These are phyloP conservation scores for Pseudococcus jackbeardsleyi DNA, from an alignment of 2,888 invertebrate genomes.

Conservation along the genomic window DNA sequence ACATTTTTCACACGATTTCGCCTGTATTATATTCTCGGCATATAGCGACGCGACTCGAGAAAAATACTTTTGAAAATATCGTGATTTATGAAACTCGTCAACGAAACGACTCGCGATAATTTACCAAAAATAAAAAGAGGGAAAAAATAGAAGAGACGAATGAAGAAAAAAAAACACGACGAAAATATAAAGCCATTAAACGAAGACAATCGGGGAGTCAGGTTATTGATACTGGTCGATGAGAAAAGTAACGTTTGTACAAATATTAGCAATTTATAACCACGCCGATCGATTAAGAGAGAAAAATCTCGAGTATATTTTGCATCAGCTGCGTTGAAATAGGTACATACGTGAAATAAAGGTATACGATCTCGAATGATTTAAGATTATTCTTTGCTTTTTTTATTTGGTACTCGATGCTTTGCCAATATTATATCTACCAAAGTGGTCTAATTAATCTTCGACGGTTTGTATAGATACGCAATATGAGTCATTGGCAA, in stretches of 20 bases:
- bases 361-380: not conserved
- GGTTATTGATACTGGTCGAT: constrained; percentile 3
- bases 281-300: not conserved
- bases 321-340: not conserved
- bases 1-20: constrained; percentile 9
- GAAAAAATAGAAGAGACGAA: not conserved
- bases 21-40: constrained; percentile 5
- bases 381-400: not conserved
- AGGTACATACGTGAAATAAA: not conserved
- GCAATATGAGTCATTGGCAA: constrained; percentile 4
- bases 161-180: not conserved
- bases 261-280: constrained; percentile 8
- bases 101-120: constrained; percentile 16
- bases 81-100: constrained; percentile 9
- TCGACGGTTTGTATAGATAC: not conserved
- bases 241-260: not conserved
- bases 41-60: not conserved
- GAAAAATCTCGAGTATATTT: not conserved
- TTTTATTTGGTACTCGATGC: not conserved
- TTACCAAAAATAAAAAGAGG: constrained; percentile 14
- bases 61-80: constrained; percentile 15
- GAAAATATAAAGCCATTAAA: not conserved
- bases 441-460: constrained; percentile 1
- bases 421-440: not conserved
- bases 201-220: not conserved